Base-by-base conservation (phyloP, 1,140 invertebrate species). In the Lethrus apterus region DNA sequence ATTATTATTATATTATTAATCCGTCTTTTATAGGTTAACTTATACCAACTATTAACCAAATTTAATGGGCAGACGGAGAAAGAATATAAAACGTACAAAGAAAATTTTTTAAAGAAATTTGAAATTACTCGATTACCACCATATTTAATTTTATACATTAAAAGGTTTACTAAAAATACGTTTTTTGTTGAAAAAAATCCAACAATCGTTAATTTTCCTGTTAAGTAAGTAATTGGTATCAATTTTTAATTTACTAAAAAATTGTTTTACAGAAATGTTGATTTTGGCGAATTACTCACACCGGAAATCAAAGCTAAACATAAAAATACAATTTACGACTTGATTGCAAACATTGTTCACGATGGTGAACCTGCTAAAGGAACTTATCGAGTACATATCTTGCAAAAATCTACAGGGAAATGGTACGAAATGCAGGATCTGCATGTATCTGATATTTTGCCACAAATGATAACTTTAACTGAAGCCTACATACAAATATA, bases 161-260 rank as follows among this genome's bases (percentile, higher is more conserved):
- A 96, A 73, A 78, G 97, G 54, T 99, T 99, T 66, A 98, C 93
- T 2, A 99, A 95, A 70, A 99, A 99, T 67, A 96, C 93, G 19
- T 99, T 98, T 70, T 98, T 96, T 61, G 79, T 95, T 9, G 97
- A 99, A 65, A 99, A 99, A 70, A 99, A 99, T 77, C 93, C 93
- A 7, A 99, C 97, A 0, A 99, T 99, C 65, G 95, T 99, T 0
- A 99, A 99, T 70, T 99, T 99, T 67, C 95, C 96, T 4, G 91
- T 99, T 30, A 95, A 92, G 89, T 95, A 73, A 84, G 85, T 82
- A 47, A 32, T 42, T 47, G 32, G 17, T 8, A 26, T 47, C 23
- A 50, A 41, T 44, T 48, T 40, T 44, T 13, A 19, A n/a, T 43
- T 8, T 23, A 5, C 14, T 54, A 41, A 52, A 46, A 18, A 53